Evolutionary conservation across 2,888 invertebrate species (phyloP).

Genomic region (Pelosia muscerda): DNA sequence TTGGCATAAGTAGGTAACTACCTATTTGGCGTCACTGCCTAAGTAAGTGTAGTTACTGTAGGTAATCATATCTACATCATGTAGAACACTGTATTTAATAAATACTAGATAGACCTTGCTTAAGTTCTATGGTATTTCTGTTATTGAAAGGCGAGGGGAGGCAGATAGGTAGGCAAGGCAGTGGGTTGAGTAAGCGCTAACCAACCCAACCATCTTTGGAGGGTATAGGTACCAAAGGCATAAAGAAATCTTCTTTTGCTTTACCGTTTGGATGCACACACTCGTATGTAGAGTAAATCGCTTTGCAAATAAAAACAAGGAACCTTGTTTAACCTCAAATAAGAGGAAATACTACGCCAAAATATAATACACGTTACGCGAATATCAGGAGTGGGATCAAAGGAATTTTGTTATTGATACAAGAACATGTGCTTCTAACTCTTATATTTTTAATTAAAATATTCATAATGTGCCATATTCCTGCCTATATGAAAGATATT

Average conservation of each 20-base stretch:
- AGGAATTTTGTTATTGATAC: conserved; percentile 9
- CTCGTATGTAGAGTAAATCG: background rate
- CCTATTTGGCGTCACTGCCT: background rate
- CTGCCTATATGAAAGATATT: background rate
- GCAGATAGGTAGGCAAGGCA: background rate
- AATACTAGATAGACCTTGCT: background rate
- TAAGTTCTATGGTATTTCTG: background rate
- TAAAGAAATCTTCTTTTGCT: conserved; percentile 1
- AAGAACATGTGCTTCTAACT: conserved; percentile 5
- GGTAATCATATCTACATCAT: background rate
- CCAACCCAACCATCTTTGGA: background rate
- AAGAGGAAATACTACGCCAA: background rate
- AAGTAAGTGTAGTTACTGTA: background rate
- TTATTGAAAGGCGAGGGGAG: background rate
- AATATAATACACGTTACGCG: background rate
- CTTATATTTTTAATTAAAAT: background rate
- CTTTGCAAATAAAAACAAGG: background rate
- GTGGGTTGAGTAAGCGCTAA: background rate
- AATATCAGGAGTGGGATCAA: conserved; percentile 10
- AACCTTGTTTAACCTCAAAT: conserved; percentile 2
- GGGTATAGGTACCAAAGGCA: background rate
- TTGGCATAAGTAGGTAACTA: background rate
- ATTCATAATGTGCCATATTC: no score
- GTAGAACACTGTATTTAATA: no score
- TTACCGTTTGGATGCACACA: conserved; percentile 1